phyloP scores from a whole-genome alignment of 1,140 invertebrate genomes.

The Planococcus citri region DNA sequence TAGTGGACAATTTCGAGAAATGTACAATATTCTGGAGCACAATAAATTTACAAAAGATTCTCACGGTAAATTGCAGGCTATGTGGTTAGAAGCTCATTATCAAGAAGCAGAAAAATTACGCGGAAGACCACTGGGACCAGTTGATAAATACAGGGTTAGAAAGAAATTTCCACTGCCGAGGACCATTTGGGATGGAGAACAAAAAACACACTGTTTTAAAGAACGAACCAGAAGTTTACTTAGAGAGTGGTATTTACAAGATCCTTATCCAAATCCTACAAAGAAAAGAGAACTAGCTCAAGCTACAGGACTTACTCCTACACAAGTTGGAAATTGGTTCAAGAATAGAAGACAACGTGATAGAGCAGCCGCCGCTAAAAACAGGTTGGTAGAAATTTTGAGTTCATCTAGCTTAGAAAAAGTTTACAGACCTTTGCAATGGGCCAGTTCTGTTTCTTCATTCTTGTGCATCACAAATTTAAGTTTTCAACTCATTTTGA shows the following conservation, averaged over 20 bases:
- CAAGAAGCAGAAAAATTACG: conserved; percentile 93
- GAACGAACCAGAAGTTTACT: conserved; percentile 89
- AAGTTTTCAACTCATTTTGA: no score
- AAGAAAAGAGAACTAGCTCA: conserved; percentile 96
- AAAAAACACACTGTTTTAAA: conserved; percentile 99
- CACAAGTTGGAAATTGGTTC: conserved; percentile 99
- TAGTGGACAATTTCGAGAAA: conserved; percentile 80
- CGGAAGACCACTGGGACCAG: conserved; percentile 89
- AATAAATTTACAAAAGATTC: conserved; percentile 94
- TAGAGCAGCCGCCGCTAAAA: conserved; percentile 96
- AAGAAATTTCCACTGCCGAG: conserved; percentile 98
- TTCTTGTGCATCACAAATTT: conserved; percentile 18
- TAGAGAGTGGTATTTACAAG: conserved; percentile 96
- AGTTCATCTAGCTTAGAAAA: conserved; percentile 33
- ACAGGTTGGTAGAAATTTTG: conserved; percentile 52
- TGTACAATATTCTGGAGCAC: conserved; percentile 90
- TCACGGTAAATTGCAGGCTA: conserved; percentile 88
- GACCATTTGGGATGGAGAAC: conserved; percentile 99
- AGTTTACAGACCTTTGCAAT: conserved; percentile 29
- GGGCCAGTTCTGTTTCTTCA: conserved; percentile 27
- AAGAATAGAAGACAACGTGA: conserved; percentile 97
- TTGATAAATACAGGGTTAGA: conserved; percentile 97
- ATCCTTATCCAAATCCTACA: conserved; percentile 97
- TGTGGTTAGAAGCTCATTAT: conserved; percentile 98
- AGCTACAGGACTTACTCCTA: conserved; percentile 94